These are phyloP conservation scores for Acleris holmiana DNA, from an alignment of 2,888 invertebrate genomes.

Conservation along the genomic window DNA sequence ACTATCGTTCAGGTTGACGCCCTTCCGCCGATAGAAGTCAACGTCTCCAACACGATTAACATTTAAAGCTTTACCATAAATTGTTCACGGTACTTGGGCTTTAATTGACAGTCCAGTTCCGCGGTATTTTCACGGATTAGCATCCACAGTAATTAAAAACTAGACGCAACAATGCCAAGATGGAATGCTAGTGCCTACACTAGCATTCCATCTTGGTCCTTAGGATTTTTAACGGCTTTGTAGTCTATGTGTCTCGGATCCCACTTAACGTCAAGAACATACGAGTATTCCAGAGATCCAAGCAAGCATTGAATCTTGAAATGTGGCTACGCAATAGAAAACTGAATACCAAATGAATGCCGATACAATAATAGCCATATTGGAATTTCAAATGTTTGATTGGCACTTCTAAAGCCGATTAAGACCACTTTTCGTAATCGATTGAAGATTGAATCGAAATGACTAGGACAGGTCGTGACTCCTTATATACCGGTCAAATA, in stretches of 20 bases:
- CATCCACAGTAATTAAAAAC: neutral
- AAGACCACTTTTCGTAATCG: slow-evolving; percentile 58
- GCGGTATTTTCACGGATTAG: slow-evolving; percentile 7
- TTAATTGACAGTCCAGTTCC: slow-evolving; percentile 15
- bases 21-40: slow-evolving; percentile 31
- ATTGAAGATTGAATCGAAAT: slow-evolving; percentile 52
- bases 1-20: slow-evolving; percentile 30
- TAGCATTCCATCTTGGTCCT: no score
- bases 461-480: slow-evolving; percentile 50
- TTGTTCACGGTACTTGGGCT: slow-evolving; percentile 19
- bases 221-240: no score
- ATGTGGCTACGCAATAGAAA: neutral
- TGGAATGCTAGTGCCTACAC: no score
- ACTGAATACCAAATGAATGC: slow-evolving; percentile 1
- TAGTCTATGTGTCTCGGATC: no score
- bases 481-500: slow-evolving; percentile 50
- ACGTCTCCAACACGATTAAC: slow-evolving; percentile 29
- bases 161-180: no score
- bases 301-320: neutral
- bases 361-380: slow-evolving; percentile 9
- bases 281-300: neutral
- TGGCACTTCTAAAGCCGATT: slow-evolving; percentile 43
- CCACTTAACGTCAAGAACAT: neutral
- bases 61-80: slow-evolving; percentile 32
- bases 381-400: slow-evolving; percentile 31